Evolutionary conservation across 2,113 vertebrate species (phyloP), one percentile per base, ranked within the genome.

Genomic region (Carassius carassius): DNA sequence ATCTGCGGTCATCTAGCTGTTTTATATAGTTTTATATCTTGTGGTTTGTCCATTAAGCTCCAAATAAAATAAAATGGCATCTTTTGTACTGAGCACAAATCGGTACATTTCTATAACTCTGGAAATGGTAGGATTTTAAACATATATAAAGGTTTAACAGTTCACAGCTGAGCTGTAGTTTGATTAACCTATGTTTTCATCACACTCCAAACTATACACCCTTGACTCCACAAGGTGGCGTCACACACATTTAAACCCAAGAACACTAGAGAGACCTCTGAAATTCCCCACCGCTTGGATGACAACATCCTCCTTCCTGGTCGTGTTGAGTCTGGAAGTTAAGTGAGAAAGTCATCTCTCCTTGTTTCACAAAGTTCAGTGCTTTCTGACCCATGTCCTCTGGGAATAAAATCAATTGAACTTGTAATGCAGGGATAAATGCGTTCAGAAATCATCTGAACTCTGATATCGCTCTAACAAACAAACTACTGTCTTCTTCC

Each of bases 201-300:
- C 69, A 37, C 19, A 72, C 19, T 44, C 4, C 69, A 44, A 44
- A 74, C 70, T 67, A 78, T 37, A 58, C 51, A 65, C 25, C 1
- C 5, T 60, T 82, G 12, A 5, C 54, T 69, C 92, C 94, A 92
- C 92, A 77, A 89, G 93, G 85, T 88, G 92, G 92, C 3, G 19
- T 11, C 76, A 47, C 69, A n/a, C 6, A 78, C 32, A 32, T 44
- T 51, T 85, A 44, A 76, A 13, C 25, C 54, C 13, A 65, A 47
- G 11, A 29, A 41, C 44, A 47, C 11, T 10, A 11, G 9, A 37
- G 44, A 47, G 10, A 44, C 41, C 44, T 84, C 37, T 62, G 58
- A 76, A 58, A 44, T 19, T 5, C 32, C 54, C 81, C 16, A 17
- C n/a, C 67, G 56, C 56, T 74, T 56, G 54, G 70, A 17, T 58